A percentile compares a stretch with the other conserved stretches of the same genome.
Evolutionary conservation across 2,113 vertebrate species (phyloP).

Genomic region (Otus sunia): DNA sequence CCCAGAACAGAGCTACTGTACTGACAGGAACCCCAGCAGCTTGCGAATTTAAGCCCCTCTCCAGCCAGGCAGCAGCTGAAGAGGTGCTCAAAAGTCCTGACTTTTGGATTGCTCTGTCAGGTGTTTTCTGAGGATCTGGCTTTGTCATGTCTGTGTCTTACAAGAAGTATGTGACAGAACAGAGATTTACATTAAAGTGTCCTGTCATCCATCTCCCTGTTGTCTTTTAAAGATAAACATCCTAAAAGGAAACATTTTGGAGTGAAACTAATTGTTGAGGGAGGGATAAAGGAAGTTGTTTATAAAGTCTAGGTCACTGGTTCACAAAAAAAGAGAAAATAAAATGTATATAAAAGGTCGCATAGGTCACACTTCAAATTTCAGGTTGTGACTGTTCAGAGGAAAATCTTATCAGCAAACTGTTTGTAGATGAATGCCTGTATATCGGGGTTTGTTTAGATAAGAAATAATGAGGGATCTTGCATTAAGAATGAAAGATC

Average conservation of each 20-base stretch:
- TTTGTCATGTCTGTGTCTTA: background rate
- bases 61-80: background rate
- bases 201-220: background rate
- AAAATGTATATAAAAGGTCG: background rate
- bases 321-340: background rate
- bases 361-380: background rate
- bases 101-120: background rate
- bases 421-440: background rate
- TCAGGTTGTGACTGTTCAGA: background rate
- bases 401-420: background rate
- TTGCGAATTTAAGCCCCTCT: background rate
- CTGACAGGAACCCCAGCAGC: background rate
- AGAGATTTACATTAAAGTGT: background rate
- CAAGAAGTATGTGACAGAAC: fast-evolving
- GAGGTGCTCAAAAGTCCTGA: background rate
- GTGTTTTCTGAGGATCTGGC: background rate
- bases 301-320: background rate
- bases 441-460: background rate
- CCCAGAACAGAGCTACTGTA: background rate
- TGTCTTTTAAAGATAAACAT: background rate
- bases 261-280: background rate
- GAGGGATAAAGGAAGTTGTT: background rate
- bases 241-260: background rate
- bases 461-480: constrained; percentile 8
- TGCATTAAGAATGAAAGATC: background rate